Evolutionary conservation across 1,140 invertebrate genomes (phyloP), one percentile per base, ranked within the genome.

Genomic region (Rhopalosiphum padi): DNA sequence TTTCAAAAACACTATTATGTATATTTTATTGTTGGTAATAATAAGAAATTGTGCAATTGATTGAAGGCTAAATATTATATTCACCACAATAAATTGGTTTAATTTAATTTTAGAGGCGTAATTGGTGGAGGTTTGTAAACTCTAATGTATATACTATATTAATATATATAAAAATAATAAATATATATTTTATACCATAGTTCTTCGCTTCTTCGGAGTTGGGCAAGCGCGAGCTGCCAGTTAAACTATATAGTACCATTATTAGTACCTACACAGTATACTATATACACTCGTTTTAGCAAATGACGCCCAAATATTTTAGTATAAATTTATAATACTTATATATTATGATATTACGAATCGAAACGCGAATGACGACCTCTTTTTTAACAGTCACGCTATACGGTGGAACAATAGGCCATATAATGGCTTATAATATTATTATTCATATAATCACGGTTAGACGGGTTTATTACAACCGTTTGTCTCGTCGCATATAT

Each of bases 401-500:
- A 77, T 77, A n/a, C 60, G 4, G 60, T n/a, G 30, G 60, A 77
- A 77, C 60, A 77, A 77, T 77, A 77, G 60, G 15, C 60, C 60
- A 77, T 35, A n/a, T 35, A 18, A 46, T 46, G 30, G 60, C 60
- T n/a, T 77, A 77, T 77, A n/a, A 68, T 68, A 68, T n/a, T 68
- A 68, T n/a, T 68, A 68, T n/a, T 68, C n/a, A n/a, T n/a, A 35
- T 6, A n/a, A n/a, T 5, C 60, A 18, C 60, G 30, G 60, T n/a
- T n/a, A 77, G n/a, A 77, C 60, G 60, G 60, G 60, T 77, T 77
- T 77, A 77, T 77, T 77, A 77, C 60, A 77, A n/a, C 30, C 60
- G 60, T 77, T 77, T n/a, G 60, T 77, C 60, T 77, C 60, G 60
- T 77, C 60, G 60, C 30, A 68, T 68, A 68, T 77, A n/a, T 77